Percentiles rank a stretch among this genome's conserved stretches.
Conservation (phyloP, 2,797 vertebrate genomes). For the Chloroceryle amazona region DNA sequence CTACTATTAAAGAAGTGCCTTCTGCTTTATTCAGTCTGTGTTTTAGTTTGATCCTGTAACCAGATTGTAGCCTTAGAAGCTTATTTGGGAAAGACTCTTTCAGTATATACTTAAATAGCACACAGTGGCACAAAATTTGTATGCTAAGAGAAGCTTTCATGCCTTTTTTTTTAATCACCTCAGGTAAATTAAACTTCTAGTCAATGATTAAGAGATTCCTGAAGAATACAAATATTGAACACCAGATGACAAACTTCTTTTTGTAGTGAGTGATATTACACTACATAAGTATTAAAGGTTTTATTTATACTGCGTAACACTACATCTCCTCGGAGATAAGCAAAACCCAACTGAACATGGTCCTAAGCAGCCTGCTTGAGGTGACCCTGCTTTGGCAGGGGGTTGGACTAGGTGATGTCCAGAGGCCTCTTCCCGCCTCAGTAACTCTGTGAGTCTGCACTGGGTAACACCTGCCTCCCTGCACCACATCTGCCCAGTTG, state of each 20-base stretch:
- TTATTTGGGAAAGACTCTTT: background rate
- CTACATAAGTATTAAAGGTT: background rate
- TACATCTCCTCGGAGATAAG: background rate
- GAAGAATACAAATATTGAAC: background rate
- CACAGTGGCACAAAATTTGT: constrained; percentile 12
- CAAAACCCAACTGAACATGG: background rate
- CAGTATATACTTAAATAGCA: background rate
- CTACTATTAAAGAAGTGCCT: constrained; percentile 69
- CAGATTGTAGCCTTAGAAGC: constrained; percentile 37
- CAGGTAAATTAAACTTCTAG: constrained; percentile 35
- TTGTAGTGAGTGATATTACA: background rate
- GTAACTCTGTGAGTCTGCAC: background rate
- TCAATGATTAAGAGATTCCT: background rate
- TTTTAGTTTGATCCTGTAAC: constrained; percentile 25
- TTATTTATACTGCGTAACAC: background rate
- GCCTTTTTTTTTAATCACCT: background rate
- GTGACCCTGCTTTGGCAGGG: background rate
- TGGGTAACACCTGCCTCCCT: background rate
- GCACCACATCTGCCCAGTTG: background rate
- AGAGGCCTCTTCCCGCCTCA: background rate
- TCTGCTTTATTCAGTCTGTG: constrained; percentile 56
- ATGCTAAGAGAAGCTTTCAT: background rate
- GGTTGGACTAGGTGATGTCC: background rate
- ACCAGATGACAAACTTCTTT: background rate
- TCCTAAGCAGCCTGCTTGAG: background rate